Base-by-base conservation (phyloP, 2,888 invertebrate species). In the Torymus texanus region DNA sequence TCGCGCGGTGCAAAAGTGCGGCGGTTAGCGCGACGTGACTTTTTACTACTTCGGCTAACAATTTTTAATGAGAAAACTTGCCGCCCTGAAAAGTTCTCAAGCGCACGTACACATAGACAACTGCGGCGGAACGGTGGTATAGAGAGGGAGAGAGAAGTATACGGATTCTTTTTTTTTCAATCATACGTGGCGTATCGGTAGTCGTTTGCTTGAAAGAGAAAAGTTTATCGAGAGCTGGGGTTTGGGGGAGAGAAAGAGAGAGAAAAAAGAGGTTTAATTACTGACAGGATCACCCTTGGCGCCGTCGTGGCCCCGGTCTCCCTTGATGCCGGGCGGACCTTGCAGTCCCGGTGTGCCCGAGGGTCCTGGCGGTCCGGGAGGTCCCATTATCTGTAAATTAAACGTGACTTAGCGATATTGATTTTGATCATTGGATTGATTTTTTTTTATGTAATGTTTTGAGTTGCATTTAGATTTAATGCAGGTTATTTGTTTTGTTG, bases 251-350 rank as follows among this genome's bases (percentile, higher is more conserved):
- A 66, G 53, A 59, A 21, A 21, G 21, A 21, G 21, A 21, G 21
- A 14, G 29, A 58, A 66, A 51, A 58, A 66, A 63, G 59, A 63
- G 13, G 24, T 8, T 21, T 73, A 63, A 78, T 83, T 87, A 92
- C 94, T 92, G 92, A 96, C 96, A 89, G 93, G 92, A 91, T 96
- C 96, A 85, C 97, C 97, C 91, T 96, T 95, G 73, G 93, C 91
- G 84, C 97, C 97, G 84, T 95, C 95, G 88, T 94, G 94, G 84
- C 97, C 97, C 91, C 95, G 92, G 90, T 96, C 96, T 72, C 97
- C 97, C 91, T 95, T 95, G 84, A 96, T 96, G 84, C 96, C 96
- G 63, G 96, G 96, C 68, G 96, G 96, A 61, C 96, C 96, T 90
- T 95, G 95, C 76, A 95, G 92, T 81, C 96, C 96, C 29, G 94